These are phyloP conservation scores for Fragum fragum DNA, from an alignment of 2,888 invertebrate species.

Conservation along the genomic window DNA sequence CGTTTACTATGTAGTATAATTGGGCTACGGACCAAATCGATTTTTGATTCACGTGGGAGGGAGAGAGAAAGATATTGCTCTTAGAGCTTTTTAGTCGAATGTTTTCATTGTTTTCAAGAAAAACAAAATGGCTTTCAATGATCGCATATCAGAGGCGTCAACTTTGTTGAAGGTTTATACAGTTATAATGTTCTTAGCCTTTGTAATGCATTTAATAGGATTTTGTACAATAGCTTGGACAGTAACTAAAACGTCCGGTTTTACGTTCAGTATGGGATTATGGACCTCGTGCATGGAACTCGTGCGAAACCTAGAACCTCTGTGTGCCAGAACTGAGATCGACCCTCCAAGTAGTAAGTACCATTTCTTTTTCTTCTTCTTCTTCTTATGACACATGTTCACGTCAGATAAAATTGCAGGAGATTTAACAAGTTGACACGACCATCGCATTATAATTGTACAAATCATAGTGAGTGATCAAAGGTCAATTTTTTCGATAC, in stretches of 20 bases:
- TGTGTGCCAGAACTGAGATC: constrained; percentile 15
- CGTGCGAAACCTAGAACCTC: not conserved
- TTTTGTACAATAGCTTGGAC: constrained; percentile 14
- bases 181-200: not conserved
- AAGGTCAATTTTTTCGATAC: too few species aligned
- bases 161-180: constrained; percentile 11
- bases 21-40: constrained; percentile 6
- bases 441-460: too few species aligned
- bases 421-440: too few species aligned
- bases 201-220: not conserved
- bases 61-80: not conserved
- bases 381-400: not conserved
- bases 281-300: constrained; percentile 14
- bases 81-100: too few species aligned
- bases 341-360: constrained; percentile 8
- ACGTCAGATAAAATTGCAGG: not conserved
- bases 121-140: constrained; percentile 1
- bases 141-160: not conserved
- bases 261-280: constrained; percentile 14
- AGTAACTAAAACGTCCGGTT: not conserved
- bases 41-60: not conserved
- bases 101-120: too few species aligned
- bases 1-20: not conserved
- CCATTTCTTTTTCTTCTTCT: not conserved
- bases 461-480: too few species aligned